A percentile compares a stretch with the other conserved stretches of the same genome.
phyloP scores from a whole-genome alignment of 1,140 invertebrate species.

The Brachionus calyciflorus region DNA sequence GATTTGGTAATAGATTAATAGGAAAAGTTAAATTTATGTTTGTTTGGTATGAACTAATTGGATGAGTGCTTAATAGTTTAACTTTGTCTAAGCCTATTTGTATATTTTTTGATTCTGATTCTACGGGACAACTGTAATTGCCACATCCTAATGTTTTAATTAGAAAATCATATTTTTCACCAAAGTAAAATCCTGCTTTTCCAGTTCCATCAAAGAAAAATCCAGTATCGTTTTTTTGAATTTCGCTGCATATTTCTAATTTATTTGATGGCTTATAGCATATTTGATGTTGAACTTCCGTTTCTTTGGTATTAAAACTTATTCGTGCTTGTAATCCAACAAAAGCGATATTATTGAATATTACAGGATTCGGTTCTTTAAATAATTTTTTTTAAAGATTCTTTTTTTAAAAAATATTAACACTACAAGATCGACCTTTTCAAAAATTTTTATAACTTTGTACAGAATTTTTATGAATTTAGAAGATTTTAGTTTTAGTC shows the following conservation, averaged over 20 bases:
- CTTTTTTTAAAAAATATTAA: too few relatives aligned
- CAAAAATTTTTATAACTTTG: too few relatives aligned
- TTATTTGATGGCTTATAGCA: neutral
- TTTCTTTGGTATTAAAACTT: neutral
- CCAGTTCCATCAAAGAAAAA: neutral
- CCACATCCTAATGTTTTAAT: neutral
- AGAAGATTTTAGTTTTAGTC: too few relatives aligned
- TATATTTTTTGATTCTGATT: neutral
- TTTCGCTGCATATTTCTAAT: neutral
- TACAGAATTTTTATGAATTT: too few relatives aligned
- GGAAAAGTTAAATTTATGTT: neutral
- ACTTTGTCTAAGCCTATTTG: neutral
- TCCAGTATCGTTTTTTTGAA: neutral
- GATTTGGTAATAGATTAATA: neutral
- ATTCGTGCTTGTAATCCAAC: neutral
- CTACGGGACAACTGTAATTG: neutral
- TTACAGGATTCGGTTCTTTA: neutral
- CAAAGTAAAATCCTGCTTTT: neutral
- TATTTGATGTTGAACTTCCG: neutral
- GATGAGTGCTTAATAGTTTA: neutral
- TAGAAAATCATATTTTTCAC: conserved; percentile 5
- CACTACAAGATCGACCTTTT: too few relatives aligned
- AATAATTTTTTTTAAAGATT: neutral
- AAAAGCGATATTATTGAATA: neutral
- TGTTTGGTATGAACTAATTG: neutral